phyloP scores from a whole-genome alignment of 2,797 vertebrate species.

The Fistularia tabacaria region DNA sequence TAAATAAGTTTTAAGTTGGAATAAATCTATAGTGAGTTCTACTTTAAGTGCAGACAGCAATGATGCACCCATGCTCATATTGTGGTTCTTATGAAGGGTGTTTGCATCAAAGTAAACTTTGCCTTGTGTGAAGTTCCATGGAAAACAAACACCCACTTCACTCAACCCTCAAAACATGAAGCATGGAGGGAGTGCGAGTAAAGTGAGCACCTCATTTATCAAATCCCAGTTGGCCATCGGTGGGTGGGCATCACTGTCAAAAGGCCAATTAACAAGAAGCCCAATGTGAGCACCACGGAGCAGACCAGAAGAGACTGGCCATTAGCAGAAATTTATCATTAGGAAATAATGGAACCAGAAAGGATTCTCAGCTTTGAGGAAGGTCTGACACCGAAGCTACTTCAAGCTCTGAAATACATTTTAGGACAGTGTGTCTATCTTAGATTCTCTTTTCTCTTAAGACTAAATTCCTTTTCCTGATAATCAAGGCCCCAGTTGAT shows the following conservation, averaged over 20 bases:
- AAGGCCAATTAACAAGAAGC: slow-evolving; percentile 76
- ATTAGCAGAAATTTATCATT: background rate
- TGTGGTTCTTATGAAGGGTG: slow-evolving; percentile 27
- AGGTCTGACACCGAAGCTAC: background rate
- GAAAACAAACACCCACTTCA: slow-evolving; percentile 69
- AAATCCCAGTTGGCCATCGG: slow-evolving; percentile 65
- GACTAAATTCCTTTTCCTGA: slow-evolving; percentile 3
- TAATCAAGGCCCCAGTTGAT: slow-evolving; percentile 2
- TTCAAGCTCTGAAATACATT: background rate
- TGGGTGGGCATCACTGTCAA: slow-evolving; percentile 74
- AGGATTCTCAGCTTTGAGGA: background rate
- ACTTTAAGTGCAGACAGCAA: background rate
- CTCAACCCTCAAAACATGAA: slow-evolving; percentile 55
- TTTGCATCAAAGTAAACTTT: slow-evolving; percentile 55
- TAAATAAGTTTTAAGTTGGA: no score
- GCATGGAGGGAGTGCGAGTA: slow-evolving; percentile 47
- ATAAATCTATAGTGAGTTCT: slow-evolving; percentile 6
- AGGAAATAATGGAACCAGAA: background rate
- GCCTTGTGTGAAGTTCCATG: slow-evolving; percentile 42
- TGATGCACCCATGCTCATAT: slow-evolving; percentile 7
- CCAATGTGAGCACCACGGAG: slow-evolving; percentile 58
- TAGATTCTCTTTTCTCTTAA: no score
- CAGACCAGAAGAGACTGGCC: slow-evolving; percentile 46
- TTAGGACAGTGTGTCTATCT: slow-evolving; percentile 10
- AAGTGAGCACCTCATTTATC: slow-evolving; percentile 71